Evolutionary conservation across 2,888 invertebrate genomes (phyloP), one percentile per base, ranked within the genome.

Genomic region (Polia nebulosa): DNA sequence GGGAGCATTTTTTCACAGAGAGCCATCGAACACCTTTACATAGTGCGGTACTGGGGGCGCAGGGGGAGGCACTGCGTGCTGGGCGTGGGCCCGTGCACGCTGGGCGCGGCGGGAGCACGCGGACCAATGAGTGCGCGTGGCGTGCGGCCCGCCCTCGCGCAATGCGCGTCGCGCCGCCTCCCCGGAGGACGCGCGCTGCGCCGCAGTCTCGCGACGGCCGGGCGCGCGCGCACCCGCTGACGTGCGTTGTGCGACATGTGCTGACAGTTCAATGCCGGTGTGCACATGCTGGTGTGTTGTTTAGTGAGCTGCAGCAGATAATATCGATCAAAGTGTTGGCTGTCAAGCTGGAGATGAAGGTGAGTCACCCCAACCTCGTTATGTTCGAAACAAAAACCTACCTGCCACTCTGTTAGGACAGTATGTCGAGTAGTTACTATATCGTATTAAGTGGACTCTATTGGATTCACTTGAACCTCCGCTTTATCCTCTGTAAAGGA

Each of bases 331-430:
- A 91, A 88, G 93, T 93, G 94, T 91, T 93, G 89, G 90, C 89
- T 81, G 91, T 92, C 72, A 93, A 93, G 84, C 76, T 90, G 85
- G 93, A 94, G 84, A 94, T 94, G 94, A 94, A 94, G 94, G 94
- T 94, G 81, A 89, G 91, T 64, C 13, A 8, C 49, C 13, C 27
- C 1, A 3, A 22, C 4, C 22, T n/a, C 7, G 9, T 13, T 25
- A n/a, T 36, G 11, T 4, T 63, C 8, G 20, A 4, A 17, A 17
- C 11, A 22, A 15, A 41, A 25, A 25, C 3, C 44, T 34, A 25
- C 3, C 44, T 44, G 22, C 8, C n/a, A 11, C 13, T 36, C 5
- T 57, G 34, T n/a, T n/a, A n/a, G n/a, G n/a, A n/a, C n/a, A n/a
- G n/a, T n/a, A n/a, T n/a, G n/a, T n/a, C n/a, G n/a, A n/a, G n/a